Conservation (phyloP, 2,888 invertebrate genomes). For the Andrena marginata region DNA sequence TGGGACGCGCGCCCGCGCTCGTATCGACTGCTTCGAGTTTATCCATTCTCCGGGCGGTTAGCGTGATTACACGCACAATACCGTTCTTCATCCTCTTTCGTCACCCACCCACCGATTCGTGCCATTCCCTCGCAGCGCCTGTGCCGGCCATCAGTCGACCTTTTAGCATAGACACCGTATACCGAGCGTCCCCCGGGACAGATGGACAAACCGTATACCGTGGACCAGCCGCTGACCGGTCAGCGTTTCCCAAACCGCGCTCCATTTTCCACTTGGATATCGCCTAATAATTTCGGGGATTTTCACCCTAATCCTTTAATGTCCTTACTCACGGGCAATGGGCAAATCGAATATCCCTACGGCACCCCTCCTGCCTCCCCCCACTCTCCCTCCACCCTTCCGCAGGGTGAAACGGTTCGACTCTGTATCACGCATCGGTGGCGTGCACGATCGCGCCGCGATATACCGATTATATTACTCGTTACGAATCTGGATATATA, state of each 20-base stretch:
- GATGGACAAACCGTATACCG: slow-evolving; percentile 77
- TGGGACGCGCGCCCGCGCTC: not conserved
- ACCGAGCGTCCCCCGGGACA: slow-evolving; percentile 74
- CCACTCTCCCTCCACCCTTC: not conserved
- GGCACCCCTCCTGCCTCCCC: not conserved
- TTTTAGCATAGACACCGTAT: slow-evolving; percentile 66
- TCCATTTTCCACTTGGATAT: slow-evolving; percentile 79
- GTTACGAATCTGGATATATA: slow-evolving; percentile 61
- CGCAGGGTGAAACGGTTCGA: slow-evolving; percentile 52
- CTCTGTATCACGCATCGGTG: slow-evolving; percentile 69
- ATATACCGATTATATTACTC: slow-evolving; percentile 69
- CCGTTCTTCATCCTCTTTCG: slow-evolving; percentile 76
- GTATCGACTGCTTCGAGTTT: slow-evolving; percentile 38
- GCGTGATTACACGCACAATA: slow-evolving; percentile 81
- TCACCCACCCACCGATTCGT: slow-evolving; percentile 61
- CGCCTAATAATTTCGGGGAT: slow-evolving; percentile 78
- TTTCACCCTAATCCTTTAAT: slow-evolving; percentile 76
- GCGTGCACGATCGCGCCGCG: slow-evolving; percentile 50
- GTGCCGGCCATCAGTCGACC: slow-evolving; percentile 57
- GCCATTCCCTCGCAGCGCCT: slow-evolving; percentile 58
- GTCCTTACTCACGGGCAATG: slow-evolving; percentile 73
- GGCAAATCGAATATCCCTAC: slow-evolving; percentile 72
- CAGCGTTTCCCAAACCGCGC: slow-evolving; percentile 74
- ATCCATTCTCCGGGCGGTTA: slow-evolving; percentile 73
- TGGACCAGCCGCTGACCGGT: slow-evolving; percentile 70